Percentiles rank a stretch among this genome's conserved stretches.
These are phyloP conservation scores for Balanococcus diminutus DNA, from an alignment of 2,888 invertebrate genomes.

Conservation along the genomic window DNA sequence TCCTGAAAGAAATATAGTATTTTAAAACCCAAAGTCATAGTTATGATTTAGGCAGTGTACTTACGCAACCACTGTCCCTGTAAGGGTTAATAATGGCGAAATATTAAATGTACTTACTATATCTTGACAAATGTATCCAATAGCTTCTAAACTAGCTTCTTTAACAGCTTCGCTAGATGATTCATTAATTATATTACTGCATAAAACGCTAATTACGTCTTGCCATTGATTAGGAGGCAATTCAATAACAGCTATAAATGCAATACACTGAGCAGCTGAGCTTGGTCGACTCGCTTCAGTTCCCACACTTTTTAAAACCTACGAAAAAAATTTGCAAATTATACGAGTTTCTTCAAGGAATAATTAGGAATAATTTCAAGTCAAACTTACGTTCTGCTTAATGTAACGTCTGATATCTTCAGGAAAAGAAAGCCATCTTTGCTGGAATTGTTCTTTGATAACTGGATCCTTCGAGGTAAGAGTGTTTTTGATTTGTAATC, in stretches of 20 bases:
- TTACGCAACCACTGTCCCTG: too few relatives aligned
- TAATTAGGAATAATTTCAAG: too few relatives aligned
- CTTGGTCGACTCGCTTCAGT: slow-evolving; percentile 95
- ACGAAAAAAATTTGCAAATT: slow-evolving; percentile 58
- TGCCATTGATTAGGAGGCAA: slow-evolving; percentile 91
- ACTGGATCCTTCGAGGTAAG: slow-evolving; percentile 91
- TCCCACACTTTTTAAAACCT: slow-evolving; percentile 92
- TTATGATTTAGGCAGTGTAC: too few relatives aligned
- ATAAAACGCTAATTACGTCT: slow-evolving; percentile 84
- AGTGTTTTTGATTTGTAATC: slow-evolving; percentile 96
- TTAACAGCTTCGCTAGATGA: slow-evolving; percentile 91
- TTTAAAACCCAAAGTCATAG: too few relatives aligned
- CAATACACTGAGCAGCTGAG: slow-evolving; percentile 98
- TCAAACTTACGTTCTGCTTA: slow-evolving; percentile 93
- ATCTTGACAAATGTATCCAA: slow-evolving; percentile 99
- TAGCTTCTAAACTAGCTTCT: slow-evolving; percentile 95
- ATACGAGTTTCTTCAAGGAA: not conserved
- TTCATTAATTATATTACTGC: slow-evolving; percentile 86
- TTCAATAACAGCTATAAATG: slow-evolving; percentile 96
- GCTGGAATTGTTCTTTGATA: slow-evolving; percentile 81
- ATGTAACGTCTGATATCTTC: slow-evolving; percentile 85
- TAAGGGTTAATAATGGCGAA: too few relatives aligned
- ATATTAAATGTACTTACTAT: slow-evolving; percentile 69
- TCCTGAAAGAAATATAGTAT: slow-evolving; percentile 67
- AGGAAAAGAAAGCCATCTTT: slow-evolving; percentile 90